Percentiles rank a stretch among this genome's conserved stretches.
These are phyloP conservation scores for Netelia fuscicornis DNA, from an alignment of 2,888 invertebrate genomes.

Conservation along the genomic window DNA sequence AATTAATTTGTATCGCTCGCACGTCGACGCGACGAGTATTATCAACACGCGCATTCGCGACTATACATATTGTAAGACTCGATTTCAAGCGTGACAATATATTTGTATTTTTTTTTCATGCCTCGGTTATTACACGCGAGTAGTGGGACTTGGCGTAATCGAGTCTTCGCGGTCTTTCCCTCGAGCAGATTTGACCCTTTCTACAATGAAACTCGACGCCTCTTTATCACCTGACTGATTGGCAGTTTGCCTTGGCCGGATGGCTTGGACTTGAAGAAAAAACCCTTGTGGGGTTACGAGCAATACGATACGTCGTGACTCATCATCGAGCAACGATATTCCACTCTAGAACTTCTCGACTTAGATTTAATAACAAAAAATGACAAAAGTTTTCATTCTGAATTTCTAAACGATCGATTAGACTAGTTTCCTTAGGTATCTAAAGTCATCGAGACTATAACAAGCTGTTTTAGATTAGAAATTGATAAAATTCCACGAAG, in stretches of 20 bases:
- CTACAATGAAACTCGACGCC: slow-evolving; percentile 51
- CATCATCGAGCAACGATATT: slow-evolving; percentile 17
- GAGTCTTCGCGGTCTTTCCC: slow-evolving; percentile 42
- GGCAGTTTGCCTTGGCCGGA: slow-evolving; percentile 50
- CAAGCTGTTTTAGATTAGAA: no score
- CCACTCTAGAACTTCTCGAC: neutral
- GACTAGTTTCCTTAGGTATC: no score
- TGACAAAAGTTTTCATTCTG: no score
- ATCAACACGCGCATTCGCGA: no score
- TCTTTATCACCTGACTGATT: slow-evolving; percentile 46
- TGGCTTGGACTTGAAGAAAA: neutral
- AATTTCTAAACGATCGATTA: no score
- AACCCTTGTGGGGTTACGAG: neutral
- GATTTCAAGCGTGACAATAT: neutral
- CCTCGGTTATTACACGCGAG: neutral
- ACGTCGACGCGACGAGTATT: no score
- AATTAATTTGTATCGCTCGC: neutral
- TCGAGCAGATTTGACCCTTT: slow-evolving; percentile 42
- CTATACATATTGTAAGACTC: neutral
- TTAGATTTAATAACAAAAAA: neutral
- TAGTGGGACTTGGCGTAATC: slow-evolving; percentile 35
- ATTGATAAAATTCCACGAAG: neutral
- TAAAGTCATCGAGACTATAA: no score
- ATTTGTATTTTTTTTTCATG: neutral
- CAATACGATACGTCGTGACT: slow-evolving; percentile 44